Base-by-base conservation (phyloP, 2,888 invertebrate genomes). In the Ephialtes manifestator region DNA sequence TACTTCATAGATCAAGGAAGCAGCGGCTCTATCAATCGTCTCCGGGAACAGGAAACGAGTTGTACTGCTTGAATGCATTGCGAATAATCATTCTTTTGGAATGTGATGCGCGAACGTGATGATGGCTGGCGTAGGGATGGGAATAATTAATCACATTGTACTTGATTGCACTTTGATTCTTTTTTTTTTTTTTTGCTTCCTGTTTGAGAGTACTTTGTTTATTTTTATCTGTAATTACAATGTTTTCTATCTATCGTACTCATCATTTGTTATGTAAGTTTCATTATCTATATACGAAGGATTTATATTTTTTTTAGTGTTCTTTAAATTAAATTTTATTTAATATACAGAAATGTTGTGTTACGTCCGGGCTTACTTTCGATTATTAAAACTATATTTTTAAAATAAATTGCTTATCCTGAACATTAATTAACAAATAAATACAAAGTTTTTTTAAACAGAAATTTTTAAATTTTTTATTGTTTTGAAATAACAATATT, bases 31-130 rank as follows among this genome's bases (percentile, higher is more conserved):
- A 28, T 70, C 68, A 63, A 75, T 74, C 67, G 80, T 76, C 68
- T 55, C 46, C 51, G 53, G 39, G 35, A 77, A 63, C 71, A 72
- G 76, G 77, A 71, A 71, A 51, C 31, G 28, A 28, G 28, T 48
- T 15, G 24, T n/a, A 20, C 4, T 39, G 24, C 46, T 63, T 13
- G 43, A 20, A 18, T 74, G 74, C 55, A 75, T 48, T 60, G 24
- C 28, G 77, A 43, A 83, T 83, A 39, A 58, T 84, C 81, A 81
- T 76, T 60, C 48, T 43, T 28, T 18, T 76, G 70, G 80, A 80
- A 84, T 84, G 65, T 58, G 60, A 76, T 63, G 20, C 43, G 20
- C 13, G n/a, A n/a, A n/a, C n/a, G 39, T 68, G 63, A 76, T 76
- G 7, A 60, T 46, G 7, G 31, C 39, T 35, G n/a, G 18, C 15